phyloP scores from a whole-genome alignment of 2,113 vertebrate genomes.

The Podocnemis expansa region DNA sequence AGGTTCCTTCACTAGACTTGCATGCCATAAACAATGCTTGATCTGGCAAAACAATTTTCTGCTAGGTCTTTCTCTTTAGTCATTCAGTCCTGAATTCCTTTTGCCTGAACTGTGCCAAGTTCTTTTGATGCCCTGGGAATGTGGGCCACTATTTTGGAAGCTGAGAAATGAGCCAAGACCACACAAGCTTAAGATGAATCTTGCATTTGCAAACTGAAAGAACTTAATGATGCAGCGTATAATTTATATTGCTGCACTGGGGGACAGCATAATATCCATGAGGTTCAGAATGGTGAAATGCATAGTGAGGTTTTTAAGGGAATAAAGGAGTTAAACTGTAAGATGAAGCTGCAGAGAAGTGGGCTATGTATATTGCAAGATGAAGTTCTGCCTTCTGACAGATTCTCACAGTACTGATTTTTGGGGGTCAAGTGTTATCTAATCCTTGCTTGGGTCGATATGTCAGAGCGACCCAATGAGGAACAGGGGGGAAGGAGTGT shows the following conservation, averaged over 20 bases:
- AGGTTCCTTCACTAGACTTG: neutral
- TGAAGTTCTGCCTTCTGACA: neutral
- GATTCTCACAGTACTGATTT: neutral
- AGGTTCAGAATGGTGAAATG: neutral
- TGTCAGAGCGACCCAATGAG: neutral
- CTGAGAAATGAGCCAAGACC: constrained; percentile 24
- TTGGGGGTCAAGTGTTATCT: neutral
- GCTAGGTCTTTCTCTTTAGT: neutral
- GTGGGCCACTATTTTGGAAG: neutral
- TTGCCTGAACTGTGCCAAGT: neutral
- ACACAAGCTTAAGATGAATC: neutral
- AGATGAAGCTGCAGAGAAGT: neutral
- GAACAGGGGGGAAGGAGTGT: neutral
- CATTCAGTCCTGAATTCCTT: neutral
- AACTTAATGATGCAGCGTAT: neutral
- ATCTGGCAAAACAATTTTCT: constrained; percentile 7
- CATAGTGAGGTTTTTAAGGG: neutral
- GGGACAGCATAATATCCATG: no score
- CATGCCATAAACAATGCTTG: neutral
- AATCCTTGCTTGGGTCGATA: neutral
- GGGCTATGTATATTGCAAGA: neutral
- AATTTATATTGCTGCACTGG: neutral
- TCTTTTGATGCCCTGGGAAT: constrained; percentile 6
- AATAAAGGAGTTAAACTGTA: neutral
- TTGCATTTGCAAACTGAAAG: constrained; percentile 2